phyloP scores from a whole-genome alignment of 2,888 invertebrate genomes.

The Lasioglossum oenotherae region DNA sequence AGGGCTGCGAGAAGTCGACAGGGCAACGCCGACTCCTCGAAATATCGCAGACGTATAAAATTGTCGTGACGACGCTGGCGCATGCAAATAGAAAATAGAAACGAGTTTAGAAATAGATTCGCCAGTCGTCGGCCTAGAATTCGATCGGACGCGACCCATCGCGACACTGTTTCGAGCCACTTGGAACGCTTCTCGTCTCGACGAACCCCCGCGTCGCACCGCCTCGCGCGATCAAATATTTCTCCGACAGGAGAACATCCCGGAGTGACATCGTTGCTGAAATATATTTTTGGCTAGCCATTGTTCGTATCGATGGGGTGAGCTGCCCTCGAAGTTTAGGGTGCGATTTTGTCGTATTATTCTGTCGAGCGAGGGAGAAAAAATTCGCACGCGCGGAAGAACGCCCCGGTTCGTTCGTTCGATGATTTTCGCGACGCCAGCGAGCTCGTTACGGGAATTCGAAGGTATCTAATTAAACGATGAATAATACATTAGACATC shows the following conservation, averaged over 20 bases:
- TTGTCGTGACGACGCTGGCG: constrained; percentile 76
- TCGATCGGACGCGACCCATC: constrained; percentile 71
- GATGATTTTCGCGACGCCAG: background rate
- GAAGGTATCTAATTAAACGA: constrained; percentile 75
- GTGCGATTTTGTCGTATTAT: too few relatives aligned
- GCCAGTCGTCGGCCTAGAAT: constrained; percentile 78
- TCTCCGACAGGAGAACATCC: background rate
- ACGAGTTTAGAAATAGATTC: constrained; percentile 78
- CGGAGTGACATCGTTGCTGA: background rate
- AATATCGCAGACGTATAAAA: constrained; percentile 83
- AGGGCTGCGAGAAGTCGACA: background rate
- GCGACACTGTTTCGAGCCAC: constrained; percentile 55
- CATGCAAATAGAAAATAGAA: constrained; percentile 81
- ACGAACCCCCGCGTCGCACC: background rate
- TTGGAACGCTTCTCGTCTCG: constrained; percentile 53
- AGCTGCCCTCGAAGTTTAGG: background rate
- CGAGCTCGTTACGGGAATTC: constrained; percentile 64
- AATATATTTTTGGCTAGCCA: background rate
- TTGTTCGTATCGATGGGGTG: background rate
- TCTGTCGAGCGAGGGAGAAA: too few relatives aligned
- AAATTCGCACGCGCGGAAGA: background rate
- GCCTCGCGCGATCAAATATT: background rate
- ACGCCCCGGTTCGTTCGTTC: background rate
- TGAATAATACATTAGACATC: constrained; percentile 79
- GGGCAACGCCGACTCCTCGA: constrained; percentile 65